These are phyloP conservation scores for Troides helena DNA, from an alignment of 2,888 invertebrate genomes.

Conservation along the genomic window DNA sequence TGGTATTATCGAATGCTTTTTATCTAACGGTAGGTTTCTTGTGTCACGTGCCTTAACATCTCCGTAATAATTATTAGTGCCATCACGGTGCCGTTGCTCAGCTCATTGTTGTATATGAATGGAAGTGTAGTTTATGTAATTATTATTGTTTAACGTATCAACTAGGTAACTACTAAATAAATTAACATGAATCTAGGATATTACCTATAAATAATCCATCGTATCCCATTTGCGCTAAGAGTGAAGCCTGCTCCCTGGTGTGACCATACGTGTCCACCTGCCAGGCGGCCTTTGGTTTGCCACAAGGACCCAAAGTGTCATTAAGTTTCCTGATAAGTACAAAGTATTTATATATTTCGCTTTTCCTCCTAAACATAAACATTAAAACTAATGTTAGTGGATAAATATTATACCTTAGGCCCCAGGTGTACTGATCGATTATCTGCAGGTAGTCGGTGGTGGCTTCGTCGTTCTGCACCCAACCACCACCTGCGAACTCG, in stretches of 20 bases:
- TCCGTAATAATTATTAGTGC: too few species aligned
- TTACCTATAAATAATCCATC: constrained; percentile 86
- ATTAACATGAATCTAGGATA: neutral
- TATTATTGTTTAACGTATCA: too few species aligned
- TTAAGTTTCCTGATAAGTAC: constrained; percentile 76
- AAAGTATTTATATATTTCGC: too few species aligned
- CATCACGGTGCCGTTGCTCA: too few species aligned
- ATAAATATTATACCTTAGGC: constrained; percentile 72
- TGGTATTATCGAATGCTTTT: too few species aligned
- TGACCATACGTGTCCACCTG: constrained; percentile 95
- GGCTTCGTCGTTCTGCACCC: constrained; percentile 82
- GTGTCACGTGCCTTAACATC: too few species aligned
- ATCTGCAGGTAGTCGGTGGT: constrained; percentile 84
- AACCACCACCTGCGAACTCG: constrained; percentile 82
- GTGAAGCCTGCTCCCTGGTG: constrained; percentile 82
- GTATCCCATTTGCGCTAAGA: constrained; percentile 83
- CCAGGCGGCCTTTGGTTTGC: constrained; percentile 88
- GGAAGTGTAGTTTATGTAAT: too few species aligned
- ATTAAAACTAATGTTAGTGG: neutral
- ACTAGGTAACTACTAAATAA: too few species aligned
- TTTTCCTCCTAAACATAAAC: too few species aligned
- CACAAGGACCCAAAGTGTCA: constrained; percentile 87
- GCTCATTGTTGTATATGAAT: too few species aligned
- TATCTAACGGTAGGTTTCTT: too few species aligned
- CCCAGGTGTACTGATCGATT: constrained; percentile 86